phyloP scores from a whole-genome alignment of 1,140 invertebrate species.

The Formica exsecta region DNA sequence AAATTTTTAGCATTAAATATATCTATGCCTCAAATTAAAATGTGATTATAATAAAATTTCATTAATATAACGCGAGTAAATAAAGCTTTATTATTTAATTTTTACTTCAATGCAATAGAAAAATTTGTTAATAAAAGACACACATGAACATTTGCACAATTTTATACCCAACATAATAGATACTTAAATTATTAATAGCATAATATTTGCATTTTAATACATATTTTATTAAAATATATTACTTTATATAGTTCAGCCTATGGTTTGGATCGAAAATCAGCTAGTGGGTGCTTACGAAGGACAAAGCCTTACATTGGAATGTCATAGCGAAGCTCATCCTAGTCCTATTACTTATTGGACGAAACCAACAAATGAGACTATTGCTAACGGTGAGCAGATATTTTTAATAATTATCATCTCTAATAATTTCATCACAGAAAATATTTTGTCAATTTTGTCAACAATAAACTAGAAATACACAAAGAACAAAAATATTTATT shows the following conservation, averaged over 20 bases:
- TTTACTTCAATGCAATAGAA: background rate
- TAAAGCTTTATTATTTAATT: background rate
- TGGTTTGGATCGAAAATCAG: conserved; percentile 87
- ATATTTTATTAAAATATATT: conserved; percentile 37
- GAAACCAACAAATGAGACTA: conserved; percentile 84
- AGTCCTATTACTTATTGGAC: conserved; percentile 88
- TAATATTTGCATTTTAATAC: background rate
- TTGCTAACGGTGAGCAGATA: conserved; percentile 80
- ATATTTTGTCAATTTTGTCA: background rate
- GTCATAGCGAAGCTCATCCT: conserved; percentile 88
- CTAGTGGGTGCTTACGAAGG: conserved; percentile 87
- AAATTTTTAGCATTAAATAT: background rate
- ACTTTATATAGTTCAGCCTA: conserved; percentile 86
- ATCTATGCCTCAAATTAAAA: background rate
- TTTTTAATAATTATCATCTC: background rate
- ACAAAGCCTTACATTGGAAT: conserved; percentile 87
- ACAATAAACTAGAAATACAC: background rate
- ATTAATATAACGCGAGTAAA: background rate
- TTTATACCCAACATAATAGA: background rate
- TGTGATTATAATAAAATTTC: background rate
- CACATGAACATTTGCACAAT: background rate
- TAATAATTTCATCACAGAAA: background rate
- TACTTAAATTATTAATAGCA: background rate
- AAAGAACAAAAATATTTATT: background rate
- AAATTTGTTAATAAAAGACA: background rate